Base-by-base conservation (phyloP, 2,888 invertebrate species). In the Aethes cnicana region DNA sequence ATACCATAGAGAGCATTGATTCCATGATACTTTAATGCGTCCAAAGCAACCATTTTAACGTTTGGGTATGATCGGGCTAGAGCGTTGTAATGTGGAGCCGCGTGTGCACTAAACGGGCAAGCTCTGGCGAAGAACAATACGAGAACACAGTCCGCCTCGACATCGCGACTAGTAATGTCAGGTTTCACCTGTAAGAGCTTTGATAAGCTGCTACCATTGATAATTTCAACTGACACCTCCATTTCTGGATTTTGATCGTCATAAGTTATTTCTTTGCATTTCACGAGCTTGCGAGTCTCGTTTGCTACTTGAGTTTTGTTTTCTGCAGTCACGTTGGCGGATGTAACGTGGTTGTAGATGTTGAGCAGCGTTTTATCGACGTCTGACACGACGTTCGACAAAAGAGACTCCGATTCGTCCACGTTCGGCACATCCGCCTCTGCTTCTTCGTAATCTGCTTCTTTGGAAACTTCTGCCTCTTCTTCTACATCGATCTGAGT, bases 1-100 rank as follows among this genome's bases (percentile, higher is more conserved):
- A 97, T 95, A 6, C 97, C 97, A 80, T 96, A 97, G 64, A 97
- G 96, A 0, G 97, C 95, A 82, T 97, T 97, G 41, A 97, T 95
- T 55, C 95, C 93, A 70, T 94, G 94, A 67, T 95, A 93, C 72
- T 93, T 93, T 63, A 95, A 91, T 1, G 97, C 97, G 90, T 99
- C 97, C 11, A 98, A 93, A 2, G 96, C 98, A 6, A 97, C 94
- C 77, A 97, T 92, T 82, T 95, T 95, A 0, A 99, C 90, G 63
- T 94, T 93, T 1, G 97, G 96, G 81, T 96, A 98, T 2, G 95
- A 93, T 68, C 96, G 90, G 1, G 97, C 95, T 17, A 98, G 77
- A 0, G 97, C 96, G 89, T 98, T 98, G 69, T 94, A 97, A 73
- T 96, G 93, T 4, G 96, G 96, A 1, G 97, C 98, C 4, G 97